A percentile compares a stretch with the other conserved stretches of the same genome.
These are phyloP conservation scores for Argyrosomus japonicus DNA, from an alignment of 2,113 vertebrate species.

Conservation along the genomic window DNA sequence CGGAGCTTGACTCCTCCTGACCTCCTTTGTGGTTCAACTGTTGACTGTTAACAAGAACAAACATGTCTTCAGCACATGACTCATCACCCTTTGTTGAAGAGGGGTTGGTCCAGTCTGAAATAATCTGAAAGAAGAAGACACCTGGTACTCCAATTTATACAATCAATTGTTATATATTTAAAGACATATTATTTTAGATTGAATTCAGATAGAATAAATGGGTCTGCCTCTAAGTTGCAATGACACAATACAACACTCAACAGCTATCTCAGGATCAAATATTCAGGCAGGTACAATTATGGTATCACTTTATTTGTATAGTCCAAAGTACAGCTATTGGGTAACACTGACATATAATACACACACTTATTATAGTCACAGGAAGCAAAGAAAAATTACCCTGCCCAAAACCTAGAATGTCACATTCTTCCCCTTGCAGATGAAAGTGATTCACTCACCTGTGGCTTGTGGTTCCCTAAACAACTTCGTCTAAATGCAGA, in stretches of 20 bases:
- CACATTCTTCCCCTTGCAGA: background rate
- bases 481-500: background rate
- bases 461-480: background rate
- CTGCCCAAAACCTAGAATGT: background rate
- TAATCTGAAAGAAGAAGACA: background rate
- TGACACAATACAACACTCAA: background rate
- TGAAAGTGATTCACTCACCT: constrained; percentile 7
- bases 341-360: too few relatives aligned
- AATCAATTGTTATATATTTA: background rate
- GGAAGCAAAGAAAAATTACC: background rate
- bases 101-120: background rate
- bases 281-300: background rate
- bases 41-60: background rate
- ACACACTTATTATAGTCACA: too few relatives aligned
- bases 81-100: background rate
- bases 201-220: background rate
- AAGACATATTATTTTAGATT: background rate
- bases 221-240: background rate
- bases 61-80: background rate
- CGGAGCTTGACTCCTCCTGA: background rate
- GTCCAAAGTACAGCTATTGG: background rate
- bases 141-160: too few relatives aligned
- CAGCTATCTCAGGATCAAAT: background rate
- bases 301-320: background rate
- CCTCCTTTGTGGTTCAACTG: background rate